These are phyloP conservation scores for Drosophila malerkotliana DNA, from an alignment of 1,140 invertebrate species.

Conservation along the genomic window DNA sequence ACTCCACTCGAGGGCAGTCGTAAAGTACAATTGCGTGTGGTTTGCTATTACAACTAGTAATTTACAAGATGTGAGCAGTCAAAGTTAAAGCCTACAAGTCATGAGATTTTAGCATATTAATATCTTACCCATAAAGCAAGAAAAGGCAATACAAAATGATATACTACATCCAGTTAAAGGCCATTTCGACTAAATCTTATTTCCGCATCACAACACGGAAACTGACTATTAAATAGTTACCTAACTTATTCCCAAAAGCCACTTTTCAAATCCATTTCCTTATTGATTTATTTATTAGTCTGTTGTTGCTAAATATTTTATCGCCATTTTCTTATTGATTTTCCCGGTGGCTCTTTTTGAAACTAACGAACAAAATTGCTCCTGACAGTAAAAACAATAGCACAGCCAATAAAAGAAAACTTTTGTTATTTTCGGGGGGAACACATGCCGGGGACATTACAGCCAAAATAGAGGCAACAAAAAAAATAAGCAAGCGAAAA, in stretches of 20 bases:
- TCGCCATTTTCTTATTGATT: constrained; percentile 54
- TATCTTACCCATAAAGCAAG: background rate
- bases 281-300: constrained; percentile 67
- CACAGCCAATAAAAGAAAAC: constrained; percentile 42
- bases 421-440: constrained; percentile 33
- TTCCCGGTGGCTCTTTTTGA: constrained; percentile 30
- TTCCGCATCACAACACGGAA: background rate
- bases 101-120: background rate
- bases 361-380: constrained; percentile 17
- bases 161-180: background rate
- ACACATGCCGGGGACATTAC: constrained; percentile 7
- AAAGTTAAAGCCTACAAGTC: background rate
- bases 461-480: background rate
- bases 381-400: constrained; percentile 25
- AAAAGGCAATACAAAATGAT: background rate
- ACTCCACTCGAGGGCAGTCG: constrained; percentile 29
- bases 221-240: background rate
- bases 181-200: background rate
- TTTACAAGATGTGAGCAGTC: constrained; percentile 24
- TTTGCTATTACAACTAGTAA: constrained; percentile 1
- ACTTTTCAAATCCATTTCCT: background rate
- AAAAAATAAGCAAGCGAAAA: constrained; percentile 16
- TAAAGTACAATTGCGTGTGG: constrained; percentile 40
- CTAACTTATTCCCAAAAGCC: background rate
- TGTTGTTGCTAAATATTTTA: constrained; percentile 57